Conservation (phyloP, 1,140 invertebrate species). For the Zophobas atratus region DNA sequence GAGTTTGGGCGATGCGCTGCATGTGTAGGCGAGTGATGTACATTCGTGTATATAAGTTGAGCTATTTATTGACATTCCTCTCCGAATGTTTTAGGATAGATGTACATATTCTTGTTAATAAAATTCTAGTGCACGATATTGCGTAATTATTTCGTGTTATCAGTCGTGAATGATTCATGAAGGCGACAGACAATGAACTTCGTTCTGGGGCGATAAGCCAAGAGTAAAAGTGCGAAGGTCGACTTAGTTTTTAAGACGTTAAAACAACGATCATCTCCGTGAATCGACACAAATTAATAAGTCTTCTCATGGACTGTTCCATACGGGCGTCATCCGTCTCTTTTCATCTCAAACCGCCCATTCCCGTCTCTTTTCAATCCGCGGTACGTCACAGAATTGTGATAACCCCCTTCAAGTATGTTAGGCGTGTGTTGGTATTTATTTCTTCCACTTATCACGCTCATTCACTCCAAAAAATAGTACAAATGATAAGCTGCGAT, state of each 20-base stretch:
- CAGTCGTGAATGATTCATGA: conserved; percentile 3
- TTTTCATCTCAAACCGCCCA: background rate
- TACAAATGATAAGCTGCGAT: conserved; percentile 11
- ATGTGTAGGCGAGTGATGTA: conserved; percentile 35
- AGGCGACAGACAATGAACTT: conserved; percentile 9
- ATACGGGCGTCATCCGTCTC: background rate
- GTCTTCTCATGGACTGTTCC: background rate
- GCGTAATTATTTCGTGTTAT: background rate
- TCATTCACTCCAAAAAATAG: conserved; percentile 14
- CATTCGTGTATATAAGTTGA: conserved; percentile 41
- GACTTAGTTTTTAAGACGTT: background rate
- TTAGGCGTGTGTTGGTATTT: conserved; percentile 21
- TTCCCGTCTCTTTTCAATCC: conserved; percentile 9
- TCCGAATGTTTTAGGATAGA: conserved; percentile 42
- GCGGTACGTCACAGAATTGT: conserved; percentile 3
- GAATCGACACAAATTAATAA: background rate
- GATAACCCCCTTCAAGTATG: conserved; percentile 35
- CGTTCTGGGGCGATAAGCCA: conserved; percentile 2
- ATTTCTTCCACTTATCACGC: conserved; percentile 27
- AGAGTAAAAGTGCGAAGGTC: conserved; percentile 7
- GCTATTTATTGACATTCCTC: conserved; percentile 45
- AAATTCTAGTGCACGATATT: conserved; percentile 30
- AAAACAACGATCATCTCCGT: too few species aligned
- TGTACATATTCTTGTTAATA: conserved; percentile 47
- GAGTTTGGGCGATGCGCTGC: background rate